phyloP scores from a whole-genome alignment of 2,797 vertebrate species.

The Centroberyx gerrardi region DNA sequence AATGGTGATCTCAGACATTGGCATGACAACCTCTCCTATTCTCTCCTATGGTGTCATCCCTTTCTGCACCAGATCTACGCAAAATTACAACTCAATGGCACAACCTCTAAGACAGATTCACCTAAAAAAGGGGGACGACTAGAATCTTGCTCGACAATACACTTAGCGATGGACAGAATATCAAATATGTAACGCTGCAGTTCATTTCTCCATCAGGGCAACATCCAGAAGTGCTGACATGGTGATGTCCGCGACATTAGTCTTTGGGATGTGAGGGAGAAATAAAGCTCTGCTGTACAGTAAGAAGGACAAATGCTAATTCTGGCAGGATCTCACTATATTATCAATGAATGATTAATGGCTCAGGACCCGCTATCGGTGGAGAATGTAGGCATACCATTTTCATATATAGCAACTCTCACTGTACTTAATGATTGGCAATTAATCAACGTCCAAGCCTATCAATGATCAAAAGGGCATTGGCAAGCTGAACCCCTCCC shows the following conservation, averaged over 20 bases:
- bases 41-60: neutral
- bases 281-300: constrained; percentile 12
- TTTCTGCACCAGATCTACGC: neutral
- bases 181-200: neutral
- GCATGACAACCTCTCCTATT: neutral
- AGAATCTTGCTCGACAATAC: neutral
- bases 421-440: constrained; percentile 39
- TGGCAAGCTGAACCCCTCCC: constrained; percentile 18
- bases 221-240: constrained; percentile 43
- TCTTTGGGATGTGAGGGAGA: constrained; percentile 5
- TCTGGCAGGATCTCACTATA: constrained; percentile 36
- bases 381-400: constrained; percentile 20
- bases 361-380: neutral
- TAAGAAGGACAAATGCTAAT: constrained; percentile 65
- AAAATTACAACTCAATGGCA: neutral
- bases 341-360: constrained; percentile 68
- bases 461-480: constrained; percentile 53
- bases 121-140: neutral
- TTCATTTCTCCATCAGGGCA: neutral
- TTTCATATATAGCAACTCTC: constrained; percentile 38
- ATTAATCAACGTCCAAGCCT: constrained; percentile 57
- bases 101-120: neutral
- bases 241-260: constrained; percentile 15
- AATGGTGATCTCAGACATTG: too few relatives aligned
- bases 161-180: neutral